Evolutionary conservation across 2,888 invertebrate genomes (phyloP), one percentile per base, ranked within the genome.

Genomic region (Amphiduros pacificus): DNA sequence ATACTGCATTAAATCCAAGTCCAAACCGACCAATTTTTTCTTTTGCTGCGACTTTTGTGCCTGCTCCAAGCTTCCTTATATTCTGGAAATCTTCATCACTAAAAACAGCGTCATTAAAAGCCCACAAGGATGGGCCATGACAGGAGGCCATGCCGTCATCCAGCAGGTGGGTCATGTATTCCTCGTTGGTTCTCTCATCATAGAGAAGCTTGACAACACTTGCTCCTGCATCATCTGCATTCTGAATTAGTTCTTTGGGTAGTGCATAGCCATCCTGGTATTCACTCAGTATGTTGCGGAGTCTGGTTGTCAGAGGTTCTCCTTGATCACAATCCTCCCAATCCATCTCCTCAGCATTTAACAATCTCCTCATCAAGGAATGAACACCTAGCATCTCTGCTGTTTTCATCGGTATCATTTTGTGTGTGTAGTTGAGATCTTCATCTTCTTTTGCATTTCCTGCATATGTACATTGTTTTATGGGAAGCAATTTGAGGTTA

Each of bases 1-100:
- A 79, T 14, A 80, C 78, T 5, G 77, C 71, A 61, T 77, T 77
- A 68, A 79, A 79, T 1, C 79, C 79, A 5, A 77, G 69, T 4
- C 77, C 77, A 72, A 77, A 77, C 56, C 63, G 71, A 61, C 77
- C 77, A 53, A 77, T 73, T 59, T 77, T 77, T 4, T 73, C 70
- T 24, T 40, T 48, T 24, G 72, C 66, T 5, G 58, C 56, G 58
- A 71, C 64, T 63, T 77, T 77, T 2, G 77, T 77, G 26, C 72
- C 76, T 9, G 73, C 77, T 20, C 73, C 71, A 9, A 77, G 68
- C 53, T 69, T 73, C 2, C 64, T 70, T 20, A 77, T 75, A 57
- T 73, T 76, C 24, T 66, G 54, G 52, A 77, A 74, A 61, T 77
- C 77, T 22, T 61, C 40, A 3, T 73, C 71, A 9, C 72, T 67